phyloP scores from a whole-genome alignment of 2,888 invertebrate genomes.

The Agrochola lychnidis region DNA sequence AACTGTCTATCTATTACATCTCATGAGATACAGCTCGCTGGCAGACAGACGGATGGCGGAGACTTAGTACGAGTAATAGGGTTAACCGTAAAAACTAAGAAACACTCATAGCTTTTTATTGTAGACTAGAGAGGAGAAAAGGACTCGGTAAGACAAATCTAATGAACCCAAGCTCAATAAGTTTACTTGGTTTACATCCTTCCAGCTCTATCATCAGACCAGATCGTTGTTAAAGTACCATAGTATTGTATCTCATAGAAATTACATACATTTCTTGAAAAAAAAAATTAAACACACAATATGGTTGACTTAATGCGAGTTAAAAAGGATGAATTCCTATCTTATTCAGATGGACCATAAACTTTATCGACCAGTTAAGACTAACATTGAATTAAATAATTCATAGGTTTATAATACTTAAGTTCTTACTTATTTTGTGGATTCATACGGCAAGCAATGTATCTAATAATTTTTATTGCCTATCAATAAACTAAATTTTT shows the following conservation, averaged over 20 bases:
- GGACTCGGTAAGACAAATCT: background rate
- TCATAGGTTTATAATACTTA: background rate
- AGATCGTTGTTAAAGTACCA: background rate
- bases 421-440: background rate
- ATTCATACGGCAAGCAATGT: background rate
- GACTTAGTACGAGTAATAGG: too few species aligned
- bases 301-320: background rate
- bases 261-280: background rate
- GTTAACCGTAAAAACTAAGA: too few species aligned
- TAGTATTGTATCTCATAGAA: background rate
- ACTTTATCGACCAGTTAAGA: too few species aligned
- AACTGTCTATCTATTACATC: too few species aligned
- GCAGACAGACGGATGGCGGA: too few species aligned
- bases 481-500: too few species aligned
- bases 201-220: background rate
- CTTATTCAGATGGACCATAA: background rate
- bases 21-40: too few species aligned
- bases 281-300: too few species aligned
- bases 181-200: background rate
- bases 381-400: background rate
- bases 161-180: background rate
- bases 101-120: background rate
- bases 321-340: background rate
- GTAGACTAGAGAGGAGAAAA: too few species aligned
- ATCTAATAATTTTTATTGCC: background rate